Conservation (phyloP, 2,113 vertebrate genomes). For the Epinephelus fuscoguttatus region DNA sequence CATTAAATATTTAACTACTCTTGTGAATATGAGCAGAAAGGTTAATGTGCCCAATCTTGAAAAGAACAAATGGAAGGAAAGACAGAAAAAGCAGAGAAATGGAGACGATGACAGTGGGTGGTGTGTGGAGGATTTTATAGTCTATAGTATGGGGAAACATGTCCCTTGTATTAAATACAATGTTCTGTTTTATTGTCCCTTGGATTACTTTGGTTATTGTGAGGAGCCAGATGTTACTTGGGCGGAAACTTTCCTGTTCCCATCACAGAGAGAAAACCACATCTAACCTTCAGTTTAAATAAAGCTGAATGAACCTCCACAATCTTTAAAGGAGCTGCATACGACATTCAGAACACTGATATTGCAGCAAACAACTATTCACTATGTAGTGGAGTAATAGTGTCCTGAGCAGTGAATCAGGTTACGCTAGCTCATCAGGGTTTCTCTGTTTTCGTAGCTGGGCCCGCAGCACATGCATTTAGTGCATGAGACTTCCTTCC, state of each 20-base stretch:
- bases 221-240: neutral
- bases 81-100: neutral
- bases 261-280: neutral
- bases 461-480: no score
- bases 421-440: no score
- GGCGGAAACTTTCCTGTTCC: neutral
- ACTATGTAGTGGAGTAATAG: no score
- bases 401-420: no score
- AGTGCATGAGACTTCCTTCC: no score
- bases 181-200: neutral
- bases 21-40: neutral
- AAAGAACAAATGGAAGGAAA: neutral
- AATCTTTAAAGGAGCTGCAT: neutral
- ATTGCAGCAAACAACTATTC: no score
- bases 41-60: constrained; percentile 5
- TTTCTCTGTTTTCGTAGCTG: no score
- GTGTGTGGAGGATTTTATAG: constrained; percentile 19
- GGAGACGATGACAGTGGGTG: constrained; percentile 8
- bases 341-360: no score
- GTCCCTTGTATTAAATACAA: neutral
- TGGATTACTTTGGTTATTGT: neutral
- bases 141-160: constrained; percentile 19
- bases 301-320: neutral
- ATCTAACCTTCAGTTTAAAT: neutral
- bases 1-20: constrained; percentile 32